phyloP scores from a whole-genome alignment of 2,888 invertebrate genomes.

The Erebia aethiops region DNA sequence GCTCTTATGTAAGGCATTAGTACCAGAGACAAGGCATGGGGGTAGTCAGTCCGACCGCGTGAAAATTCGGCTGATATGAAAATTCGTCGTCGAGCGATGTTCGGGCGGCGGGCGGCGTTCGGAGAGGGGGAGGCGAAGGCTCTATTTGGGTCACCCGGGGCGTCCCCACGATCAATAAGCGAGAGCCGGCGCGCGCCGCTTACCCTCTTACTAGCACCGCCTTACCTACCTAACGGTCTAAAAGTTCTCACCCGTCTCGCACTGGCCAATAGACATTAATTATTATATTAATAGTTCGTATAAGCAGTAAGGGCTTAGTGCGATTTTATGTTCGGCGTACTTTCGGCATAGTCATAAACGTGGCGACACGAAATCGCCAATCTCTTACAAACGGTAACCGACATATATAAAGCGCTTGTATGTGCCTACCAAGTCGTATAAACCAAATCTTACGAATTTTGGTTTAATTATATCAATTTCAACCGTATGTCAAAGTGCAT shows the following conservation, averaged over 20 bases:
- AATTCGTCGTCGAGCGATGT: constrained; percentile 74
- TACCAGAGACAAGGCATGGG: constrained; percentile 57
- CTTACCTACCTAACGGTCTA: constrained; percentile 48
- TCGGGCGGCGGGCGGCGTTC: constrained; percentile 55
- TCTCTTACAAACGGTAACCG: background rate
- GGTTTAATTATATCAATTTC: too few relatives aligned
- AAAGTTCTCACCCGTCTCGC: constrained; percentile 62
- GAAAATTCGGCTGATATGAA: constrained; percentile 79
- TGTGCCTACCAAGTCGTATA: background rate
- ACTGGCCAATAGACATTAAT: constrained; percentile 74
- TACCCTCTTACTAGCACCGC: constrained; percentile 64
- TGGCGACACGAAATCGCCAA: background rate
- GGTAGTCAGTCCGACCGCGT: constrained; percentile 40
- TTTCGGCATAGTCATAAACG: background rate
- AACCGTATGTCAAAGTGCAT: too few relatives aligned
- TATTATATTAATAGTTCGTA: constrained; percentile 68
- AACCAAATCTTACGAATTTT: background rate
- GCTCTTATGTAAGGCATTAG: constrained; percentile 66
- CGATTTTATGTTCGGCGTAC: background rate
- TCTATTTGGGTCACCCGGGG: constrained; percentile 84
- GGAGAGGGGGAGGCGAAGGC: constrained; percentile 60
- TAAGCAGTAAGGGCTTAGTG: constrained; percentile 25
- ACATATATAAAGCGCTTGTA: background rate
- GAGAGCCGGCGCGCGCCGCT: constrained; percentile 75
- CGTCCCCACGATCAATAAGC: constrained; percentile 79